A percentile compares a stretch with the other conserved stretches of the same genome.
Evolutionary conservation across 2,113 vertebrate species (phyloP).

Genomic region (Nyctereutes procyonoides): DNA sequence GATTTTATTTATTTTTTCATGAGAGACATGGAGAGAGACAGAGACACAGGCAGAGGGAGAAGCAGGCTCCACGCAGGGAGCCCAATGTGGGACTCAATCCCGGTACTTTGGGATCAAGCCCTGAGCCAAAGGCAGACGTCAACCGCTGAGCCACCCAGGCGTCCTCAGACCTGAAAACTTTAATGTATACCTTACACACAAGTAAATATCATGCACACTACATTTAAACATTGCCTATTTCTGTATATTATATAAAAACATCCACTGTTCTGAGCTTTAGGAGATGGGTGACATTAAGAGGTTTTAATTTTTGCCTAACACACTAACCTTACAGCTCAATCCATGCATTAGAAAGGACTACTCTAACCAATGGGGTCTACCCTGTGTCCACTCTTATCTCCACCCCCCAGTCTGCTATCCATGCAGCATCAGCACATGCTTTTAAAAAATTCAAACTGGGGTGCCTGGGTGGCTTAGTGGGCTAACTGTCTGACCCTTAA

Average conservation of each 20-base stretch:
- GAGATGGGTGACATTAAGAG: too few relatives aligned
- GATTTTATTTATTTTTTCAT: too few relatives aligned
- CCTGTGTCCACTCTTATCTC: neutral
- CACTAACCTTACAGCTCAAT: neutral
- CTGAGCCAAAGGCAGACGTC: too few relatives aligned
- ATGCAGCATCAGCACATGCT: neutral
- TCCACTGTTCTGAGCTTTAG: fast-evolving
- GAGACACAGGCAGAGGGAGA: too few relatives aligned
- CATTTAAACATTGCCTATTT: fast-evolving
- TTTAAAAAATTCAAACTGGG: neutral
- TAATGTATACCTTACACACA: too few relatives aligned
- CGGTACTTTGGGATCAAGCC: too few relatives aligned
- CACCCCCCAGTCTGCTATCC: neutral
- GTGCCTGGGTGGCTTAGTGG: neutral
- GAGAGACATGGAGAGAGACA: too few relatives aligned
- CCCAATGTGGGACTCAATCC: too few relatives aligned
- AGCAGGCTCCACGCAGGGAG: too few relatives aligned
- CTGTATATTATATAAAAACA: fast-evolving
- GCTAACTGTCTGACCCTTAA: neutral
- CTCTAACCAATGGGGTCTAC: neutral
- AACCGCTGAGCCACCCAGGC: too few relatives aligned
- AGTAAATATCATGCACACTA: neutral
- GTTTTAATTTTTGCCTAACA: neutral
- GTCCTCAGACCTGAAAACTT: neutral
- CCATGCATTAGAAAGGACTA: fast-evolving